Percentiles rank a stretch among this genome's conserved stretches.
These are phyloP conservation scores for Chiridota heheva DNA, from an alignment of 35 echinoderm and acorn worm species.

Conservation along the genomic window DNA sequence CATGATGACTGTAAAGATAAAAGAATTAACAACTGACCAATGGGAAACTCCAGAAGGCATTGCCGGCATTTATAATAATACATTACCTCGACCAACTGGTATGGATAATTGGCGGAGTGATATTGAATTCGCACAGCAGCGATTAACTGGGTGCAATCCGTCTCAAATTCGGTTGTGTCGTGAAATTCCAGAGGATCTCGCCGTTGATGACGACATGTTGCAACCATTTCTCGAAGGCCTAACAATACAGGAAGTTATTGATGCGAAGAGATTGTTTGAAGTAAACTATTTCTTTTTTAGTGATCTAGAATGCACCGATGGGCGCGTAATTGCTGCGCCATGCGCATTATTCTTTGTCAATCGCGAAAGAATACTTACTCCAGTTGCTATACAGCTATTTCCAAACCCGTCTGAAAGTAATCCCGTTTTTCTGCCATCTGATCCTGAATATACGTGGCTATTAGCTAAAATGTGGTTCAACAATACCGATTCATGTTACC, in stretches of 20 bases:
- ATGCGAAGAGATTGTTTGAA: conserved; percentile 71
- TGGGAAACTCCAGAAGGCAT: conserved; percentile 77
- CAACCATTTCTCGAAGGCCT: conserved; percentile 60
- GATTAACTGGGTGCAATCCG: conserved; percentile 71
- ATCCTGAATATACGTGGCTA: conserved; percentile 79
- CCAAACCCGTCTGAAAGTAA: conserved; percentile 62
- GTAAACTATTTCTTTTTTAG: conserved; percentile 62
- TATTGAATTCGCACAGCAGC: conserved; percentile 57
- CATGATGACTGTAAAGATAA: conserved; percentile 57
- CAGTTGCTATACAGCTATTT: conserved; percentile 71
- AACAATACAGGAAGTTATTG: conserved; percentile 69
- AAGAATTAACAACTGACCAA: conserved; percentile 33
- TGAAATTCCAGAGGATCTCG: conserved; percentile 75
- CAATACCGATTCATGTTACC: conserved; percentile 77
- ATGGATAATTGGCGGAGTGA: conserved; percentile 63
- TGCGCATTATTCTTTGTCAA: conserved; percentile 75
- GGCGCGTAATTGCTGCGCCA: conserved; percentile 61
- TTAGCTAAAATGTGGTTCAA: conserved; percentile 94
- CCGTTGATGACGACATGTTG: conserved; percentile 81
- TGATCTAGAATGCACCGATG: conserved; percentile 70
- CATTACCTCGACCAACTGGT: conserved; percentile 64
- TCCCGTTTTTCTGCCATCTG: conserved; percentile 85
- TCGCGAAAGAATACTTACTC: conserved; percentile 52
- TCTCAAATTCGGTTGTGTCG: conserved; percentile 49
- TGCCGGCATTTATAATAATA: conserved; percentile 51